A percentile compares a stretch with the other conserved stretches of the same genome.
Evolutionary conservation across 2,888 invertebrate species (phyloP).

Genomic region (Scotopteryx bipunctaria): DNA sequence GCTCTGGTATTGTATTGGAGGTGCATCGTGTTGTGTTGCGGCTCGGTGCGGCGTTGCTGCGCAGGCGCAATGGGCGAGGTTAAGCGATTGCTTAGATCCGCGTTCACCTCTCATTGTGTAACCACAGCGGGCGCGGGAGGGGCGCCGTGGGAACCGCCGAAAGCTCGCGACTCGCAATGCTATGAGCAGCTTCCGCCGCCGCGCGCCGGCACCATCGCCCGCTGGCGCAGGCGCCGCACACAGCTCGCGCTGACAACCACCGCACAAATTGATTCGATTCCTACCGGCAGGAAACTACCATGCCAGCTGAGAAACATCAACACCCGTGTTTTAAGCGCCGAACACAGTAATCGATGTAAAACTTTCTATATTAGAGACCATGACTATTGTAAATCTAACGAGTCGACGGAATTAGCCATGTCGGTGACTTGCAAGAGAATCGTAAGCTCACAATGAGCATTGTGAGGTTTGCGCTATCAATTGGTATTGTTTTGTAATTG

Average conservation of each 20-base stretch:
- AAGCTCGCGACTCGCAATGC: slow-evolving; percentile 63
- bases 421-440: slow-evolving; percentile 46
- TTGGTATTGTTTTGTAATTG: slow-evolving; percentile 79
- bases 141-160: slow-evolving; percentile 80
- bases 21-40: slow-evolving; percentile 47
- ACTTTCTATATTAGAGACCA: slow-evolving; percentile 50
- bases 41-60: slow-evolving; percentile 38
- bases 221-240: slow-evolving; percentile 56
- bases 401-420: slow-evolving; percentile 34
- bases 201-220: slow-evolving; percentile 60
- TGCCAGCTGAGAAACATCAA: slow-evolving; percentile 53
- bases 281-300: slow-evolving; percentile 70
- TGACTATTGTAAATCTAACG: slow-evolving; percentile 41
- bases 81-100: slow-evolving; percentile 84
- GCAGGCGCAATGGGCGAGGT: slow-evolving; percentile 80
- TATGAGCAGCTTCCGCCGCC: slow-evolving; percentile 77
- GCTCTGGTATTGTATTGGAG: slow-evolving; percentile 29
- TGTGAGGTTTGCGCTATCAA: slow-evolving; percentile 72
- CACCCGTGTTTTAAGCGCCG: slow-evolving; percentile 41
- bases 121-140: slow-evolving; percentile 61
- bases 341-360: slow-evolving; percentile 35
- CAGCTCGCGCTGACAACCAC: slow-evolving; percentile 58
- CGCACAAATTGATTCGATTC: slow-evolving; percentile 69
- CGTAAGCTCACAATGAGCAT: slow-evolving; percentile 67
- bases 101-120: slow-evolving; percentile 83